phyloP scores from a whole-genome alignment of 2,113 vertebrate genomes.

The Prunella fulvescens region DNA sequence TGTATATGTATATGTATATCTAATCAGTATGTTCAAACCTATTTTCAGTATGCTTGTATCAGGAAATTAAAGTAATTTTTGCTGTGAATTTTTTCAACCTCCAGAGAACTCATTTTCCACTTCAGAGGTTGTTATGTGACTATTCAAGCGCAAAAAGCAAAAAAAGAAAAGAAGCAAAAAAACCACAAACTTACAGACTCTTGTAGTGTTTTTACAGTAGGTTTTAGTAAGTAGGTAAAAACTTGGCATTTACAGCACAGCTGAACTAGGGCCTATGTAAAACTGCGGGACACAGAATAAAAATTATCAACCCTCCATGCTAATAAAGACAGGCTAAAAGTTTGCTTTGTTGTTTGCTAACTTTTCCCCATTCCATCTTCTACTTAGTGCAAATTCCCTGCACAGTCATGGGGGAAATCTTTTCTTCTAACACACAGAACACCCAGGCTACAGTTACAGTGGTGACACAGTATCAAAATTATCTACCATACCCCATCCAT shows the following conservation, averaged over 20 bases:
- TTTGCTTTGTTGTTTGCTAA: neutral
- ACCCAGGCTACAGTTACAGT: neutral
- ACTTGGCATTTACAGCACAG: neutral
- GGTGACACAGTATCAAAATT: neutral
- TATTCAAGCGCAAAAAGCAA: neutral
- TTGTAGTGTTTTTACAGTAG: neutral
- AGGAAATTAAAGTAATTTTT: neutral
- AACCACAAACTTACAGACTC: neutral
- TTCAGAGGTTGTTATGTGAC: neutral
- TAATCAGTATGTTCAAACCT: neutral
- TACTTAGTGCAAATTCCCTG: neutral
- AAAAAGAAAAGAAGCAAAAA: neutral
- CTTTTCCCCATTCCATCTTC: neutral
- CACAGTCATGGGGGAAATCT: neutral
- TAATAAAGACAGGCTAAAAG: neutral
- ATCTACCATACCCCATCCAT: accelerated
- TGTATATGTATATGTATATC: neutral
- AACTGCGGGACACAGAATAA: neutral
- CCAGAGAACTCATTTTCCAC: neutral
- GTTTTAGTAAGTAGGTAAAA: neutral
- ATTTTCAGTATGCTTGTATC: neutral
- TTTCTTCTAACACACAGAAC: neutral
- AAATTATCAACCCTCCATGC: neutral
- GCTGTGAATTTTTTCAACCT: neutral
- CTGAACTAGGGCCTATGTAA: neutral